These are phyloP conservation scores for Anarrhichthys ocellatus DNA, from an alignment of 2,113 vertebrate genomes.

Conservation along the genomic window DNA sequence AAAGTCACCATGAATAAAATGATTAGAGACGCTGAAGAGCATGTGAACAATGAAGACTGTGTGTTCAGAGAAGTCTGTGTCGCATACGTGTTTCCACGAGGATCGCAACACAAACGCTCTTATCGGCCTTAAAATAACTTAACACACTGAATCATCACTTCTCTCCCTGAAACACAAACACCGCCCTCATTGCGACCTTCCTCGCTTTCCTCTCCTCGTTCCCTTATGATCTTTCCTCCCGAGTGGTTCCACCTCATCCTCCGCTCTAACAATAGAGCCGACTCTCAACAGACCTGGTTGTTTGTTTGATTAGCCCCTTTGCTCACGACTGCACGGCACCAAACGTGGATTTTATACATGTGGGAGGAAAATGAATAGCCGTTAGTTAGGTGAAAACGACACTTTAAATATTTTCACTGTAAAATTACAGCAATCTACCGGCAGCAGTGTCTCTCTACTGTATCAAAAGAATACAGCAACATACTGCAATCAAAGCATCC, in stretches of 20 bases:
- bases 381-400: not conserved
- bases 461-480: no score
- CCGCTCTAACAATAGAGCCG: constrained; percentile 5
- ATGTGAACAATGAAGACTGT: not conserved
- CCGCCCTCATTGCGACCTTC: not conserved
- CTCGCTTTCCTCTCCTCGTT: not conserved
- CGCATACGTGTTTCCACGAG: not conserved
- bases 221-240: constrained; percentile 6
- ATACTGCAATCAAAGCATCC: no score
- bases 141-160: not conserved
- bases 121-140: not conserved
- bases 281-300: constrained; percentile 12
- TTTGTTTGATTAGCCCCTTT: constrained; percentile 43
- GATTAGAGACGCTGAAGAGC: not conserved
- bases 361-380: not conserved
- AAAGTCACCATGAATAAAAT: not conserved
- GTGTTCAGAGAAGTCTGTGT: not conserved
- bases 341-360: not conserved
- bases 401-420: no score
- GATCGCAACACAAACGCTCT: not conserved
- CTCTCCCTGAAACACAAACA: not conserved
- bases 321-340: not conserved
- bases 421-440: no score
- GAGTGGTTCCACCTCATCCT: constrained; percentile 17
- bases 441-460: no score